Conservation (phyloP, 2,888 invertebrate species). For the Portevinia maculata region DNA sequence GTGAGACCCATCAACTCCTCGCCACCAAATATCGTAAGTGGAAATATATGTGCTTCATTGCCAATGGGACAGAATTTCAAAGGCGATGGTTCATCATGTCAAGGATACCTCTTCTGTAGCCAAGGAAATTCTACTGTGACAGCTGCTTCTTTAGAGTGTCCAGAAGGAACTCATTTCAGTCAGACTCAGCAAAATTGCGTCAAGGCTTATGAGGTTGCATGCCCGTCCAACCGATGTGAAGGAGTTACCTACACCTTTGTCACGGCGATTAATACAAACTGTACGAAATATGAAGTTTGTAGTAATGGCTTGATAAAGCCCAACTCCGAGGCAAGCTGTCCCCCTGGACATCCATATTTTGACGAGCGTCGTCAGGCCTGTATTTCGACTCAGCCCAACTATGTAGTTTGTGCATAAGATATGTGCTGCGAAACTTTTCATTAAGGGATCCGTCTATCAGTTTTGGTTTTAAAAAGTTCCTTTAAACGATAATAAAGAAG, state of each 20-base stretch:
- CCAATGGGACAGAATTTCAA: not conserved
- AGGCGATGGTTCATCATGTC: conserved; percentile 75
- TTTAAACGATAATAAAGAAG: too few relatives aligned
- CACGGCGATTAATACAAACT: not conserved
- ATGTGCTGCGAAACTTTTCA: not conserved
- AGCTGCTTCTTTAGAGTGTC: accelerated
- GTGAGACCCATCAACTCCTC: conserved; percentile 48
- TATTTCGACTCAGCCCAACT: accelerated
- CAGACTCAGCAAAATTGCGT: conserved; percentile 43
- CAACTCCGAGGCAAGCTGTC: conserved; percentile 48
- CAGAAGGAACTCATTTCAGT: conserved; percentile 75
- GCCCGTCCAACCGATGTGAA: conserved; percentile 76
- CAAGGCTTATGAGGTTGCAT: conserved; percentile 72
- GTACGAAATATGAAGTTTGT: conserved; percentile 75
- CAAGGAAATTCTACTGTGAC: not conserved
- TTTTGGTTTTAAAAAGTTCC: too few relatives aligned
- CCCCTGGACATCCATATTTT: conserved; percentile 70
- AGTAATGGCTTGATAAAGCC: not conserved
- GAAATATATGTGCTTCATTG: not conserved
- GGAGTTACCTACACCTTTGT: conserved; percentile 77
- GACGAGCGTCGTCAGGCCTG: conserved; percentile 75
- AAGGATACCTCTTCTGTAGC: conserved; percentile 77
- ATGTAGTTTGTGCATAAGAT: conserved; percentile 13
- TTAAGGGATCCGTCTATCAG: too few relatives aligned
- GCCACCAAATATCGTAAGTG: not conserved